These are phyloP conservation scores for Zelleria hepariella DNA, from an alignment of 2,888 invertebrate species.

Conservation along the genomic window DNA sequence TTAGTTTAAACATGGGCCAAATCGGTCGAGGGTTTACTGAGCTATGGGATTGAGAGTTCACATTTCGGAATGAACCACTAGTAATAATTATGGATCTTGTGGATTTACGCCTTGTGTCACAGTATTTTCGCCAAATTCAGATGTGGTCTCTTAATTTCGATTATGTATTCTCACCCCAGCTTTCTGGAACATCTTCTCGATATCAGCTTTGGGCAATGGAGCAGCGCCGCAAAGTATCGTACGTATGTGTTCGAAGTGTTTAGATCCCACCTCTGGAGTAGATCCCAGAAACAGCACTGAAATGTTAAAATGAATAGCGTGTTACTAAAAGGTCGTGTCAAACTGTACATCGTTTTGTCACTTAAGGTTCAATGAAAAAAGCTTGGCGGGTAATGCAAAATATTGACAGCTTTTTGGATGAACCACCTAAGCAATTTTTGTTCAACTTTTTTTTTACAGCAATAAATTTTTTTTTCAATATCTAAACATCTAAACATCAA, in stretches of 20 bases:
- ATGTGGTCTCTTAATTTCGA: not conserved
- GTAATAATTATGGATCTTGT: not conserved
- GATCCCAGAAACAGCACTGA: slow-evolving; percentile 77
- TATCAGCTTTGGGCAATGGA: slow-evolving; percentile 74
- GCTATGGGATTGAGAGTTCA: too few species aligned
- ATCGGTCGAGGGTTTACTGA: too few species aligned
- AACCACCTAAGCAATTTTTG: not conserved
- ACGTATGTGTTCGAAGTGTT: slow-evolving; percentile 69
- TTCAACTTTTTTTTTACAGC: not conserved
- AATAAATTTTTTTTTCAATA: not conserved
- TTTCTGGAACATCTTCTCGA: slow-evolving; percentile 65
- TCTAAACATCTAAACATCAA: not conserved
- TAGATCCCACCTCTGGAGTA: slow-evolving; percentile 70
- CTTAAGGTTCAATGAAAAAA: not conserved
- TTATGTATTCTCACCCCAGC: slow-evolving; percentile 28
- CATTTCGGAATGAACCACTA: too few species aligned
- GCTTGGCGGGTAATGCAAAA: not conserved
- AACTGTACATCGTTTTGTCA: too few species aligned
- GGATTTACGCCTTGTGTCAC: not conserved
- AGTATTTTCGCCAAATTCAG: not conserved
- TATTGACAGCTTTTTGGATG: not conserved
- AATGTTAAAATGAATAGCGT: slow-evolving; percentile 38
- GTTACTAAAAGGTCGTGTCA: too few species aligned
- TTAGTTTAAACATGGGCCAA: too few species aligned
- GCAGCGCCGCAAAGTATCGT: slow-evolving; percentile 76